Base-by-base conservation (phyloP, 2,797 vertebrate species). In the Crocidura indochinensis region DNA sequence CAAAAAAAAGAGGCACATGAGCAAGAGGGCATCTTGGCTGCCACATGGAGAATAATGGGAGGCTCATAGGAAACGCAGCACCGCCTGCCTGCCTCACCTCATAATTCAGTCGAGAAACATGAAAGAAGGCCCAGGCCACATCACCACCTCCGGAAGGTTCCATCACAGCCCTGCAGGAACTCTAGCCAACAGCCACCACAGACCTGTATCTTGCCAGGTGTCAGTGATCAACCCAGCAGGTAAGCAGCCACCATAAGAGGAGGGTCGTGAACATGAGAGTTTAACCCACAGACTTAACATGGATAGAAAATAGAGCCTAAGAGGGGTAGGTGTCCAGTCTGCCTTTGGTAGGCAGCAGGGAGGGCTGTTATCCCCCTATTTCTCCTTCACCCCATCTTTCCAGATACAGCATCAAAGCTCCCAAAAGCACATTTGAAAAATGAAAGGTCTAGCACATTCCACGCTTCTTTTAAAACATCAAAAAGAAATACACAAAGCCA, bases 381-480 rank as follows among this genome's bases (percentile, higher is more conserved):
- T 95, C 88, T 81, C 91, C 93, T 95, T 94, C 94, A 91, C 95
- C 94, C 79, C 77, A 3, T 79, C 91, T 95, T 97, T 96, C 97
- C 97, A 96, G 72, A 87, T 90, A 47, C 0, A 10, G 72, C 91
- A 96, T 96, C 96, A 97, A 97, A 97, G 93, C 60, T 91, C n/a
- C 6, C 0, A 0, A 93, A 94, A 93, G 84, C 67, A 77, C 86
- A 96, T 96, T 94, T 95, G 95, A 88, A 94, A 96, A 65, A 88
- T 89, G 93, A 95, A 95, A 97, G 92, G 93, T 94, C 79, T 96
- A 95, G 95, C 85, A 95, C 96, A 95, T 90, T 93, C 92, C 75
- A 74, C 75, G 56, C 88, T 86, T 95, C 75, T 94, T 97, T 91
- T 94, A 82, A 96, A 96, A 92, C 94, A 93, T 95, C 91, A 93